A percentile compares a stretch with the other conserved stretches of the same genome.
These are phyloP conservation scores for Cynodonichthys magdalenae DNA, from an alignment of 2,797 vertebrate genomes.

Conservation along the genomic window DNA sequence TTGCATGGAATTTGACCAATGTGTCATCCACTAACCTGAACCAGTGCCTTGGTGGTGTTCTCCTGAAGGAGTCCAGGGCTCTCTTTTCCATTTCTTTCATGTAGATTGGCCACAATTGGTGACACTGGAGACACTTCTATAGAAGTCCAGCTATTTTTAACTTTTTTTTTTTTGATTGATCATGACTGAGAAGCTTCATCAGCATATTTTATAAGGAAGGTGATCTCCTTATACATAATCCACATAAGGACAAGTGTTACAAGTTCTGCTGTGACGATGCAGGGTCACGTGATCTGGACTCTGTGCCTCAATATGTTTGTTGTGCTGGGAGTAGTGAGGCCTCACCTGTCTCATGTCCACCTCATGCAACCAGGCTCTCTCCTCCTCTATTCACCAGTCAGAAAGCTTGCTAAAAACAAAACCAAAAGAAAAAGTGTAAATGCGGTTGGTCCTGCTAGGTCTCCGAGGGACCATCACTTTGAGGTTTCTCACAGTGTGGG, in stretches of 20 bases:
- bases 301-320: conserved; percentile 62
- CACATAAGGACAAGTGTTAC: conserved; percentile 44
- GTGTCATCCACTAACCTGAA: too few relatives aligned
- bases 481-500: conserved; percentile 54
- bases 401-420: conserved; percentile 31
- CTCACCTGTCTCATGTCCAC: conserved; percentile 65
- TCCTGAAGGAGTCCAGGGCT: too few relatives aligned
- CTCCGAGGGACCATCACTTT: conserved; percentile 55
- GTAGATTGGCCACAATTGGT: too few relatives aligned
- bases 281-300: conserved; percentile 55
- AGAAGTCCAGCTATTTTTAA: too few relatives aligned
- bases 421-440: conserved; percentile 24
- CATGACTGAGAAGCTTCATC: too few relatives aligned
- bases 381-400: conserved; percentile 50
- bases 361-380: conserved; percentile 37
- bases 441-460: conserved; percentile 47
- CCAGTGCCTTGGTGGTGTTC: too few relatives aligned
- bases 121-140: too few relatives aligned
- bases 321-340: conserved; percentile 46
- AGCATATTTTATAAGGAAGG: conserved; percentile 52
- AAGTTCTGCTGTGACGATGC: conserved; percentile 39
- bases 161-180: too few relatives aligned
- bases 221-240: conserved; percentile 42
- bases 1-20: too few relatives aligned
- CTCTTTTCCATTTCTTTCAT: too few relatives aligned